Conservation (phyloP, 2,797 vertebrate genomes). For the Neosalanx taihuensis region DNA sequence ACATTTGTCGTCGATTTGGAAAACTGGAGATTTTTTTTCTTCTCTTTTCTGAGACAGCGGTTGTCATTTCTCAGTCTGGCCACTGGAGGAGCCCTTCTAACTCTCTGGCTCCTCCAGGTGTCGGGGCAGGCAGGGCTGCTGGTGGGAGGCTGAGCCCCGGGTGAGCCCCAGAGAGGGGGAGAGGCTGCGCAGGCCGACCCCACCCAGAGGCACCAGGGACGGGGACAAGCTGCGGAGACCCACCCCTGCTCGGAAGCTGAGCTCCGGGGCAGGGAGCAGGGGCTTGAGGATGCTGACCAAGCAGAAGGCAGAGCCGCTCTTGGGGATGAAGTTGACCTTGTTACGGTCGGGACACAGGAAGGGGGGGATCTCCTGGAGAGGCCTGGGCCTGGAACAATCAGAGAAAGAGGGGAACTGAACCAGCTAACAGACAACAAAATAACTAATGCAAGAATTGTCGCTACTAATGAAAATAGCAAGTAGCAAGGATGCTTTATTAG, state of each 20-base stretch:
- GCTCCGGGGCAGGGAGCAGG: conserved; percentile 89
- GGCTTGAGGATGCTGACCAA: conserved; percentile 99
- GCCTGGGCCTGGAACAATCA: conserved; percentile 79
- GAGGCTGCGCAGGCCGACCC: conserved; percentile 72
- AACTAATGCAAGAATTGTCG: not conserved
- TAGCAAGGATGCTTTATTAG: no score
- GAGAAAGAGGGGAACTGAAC: not conserved
- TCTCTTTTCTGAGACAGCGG: conserved; percentile 5
- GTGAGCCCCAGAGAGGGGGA: conserved; percentile 76
- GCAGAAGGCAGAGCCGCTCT: conserved; percentile 99
- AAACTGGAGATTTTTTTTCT: conserved; percentile 1
- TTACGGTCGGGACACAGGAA: conserved; percentile 99
- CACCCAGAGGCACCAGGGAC: conserved; percentile 79
- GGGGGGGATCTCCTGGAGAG: conserved; percentile 90
- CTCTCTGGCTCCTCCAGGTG: conserved; percentile 91
- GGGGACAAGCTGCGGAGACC: conserved; percentile 84
- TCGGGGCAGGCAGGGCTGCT: conserved; percentile 79
- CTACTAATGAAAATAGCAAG: no score
- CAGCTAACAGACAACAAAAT: not conserved
- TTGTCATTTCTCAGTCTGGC: conserved; percentile 12
- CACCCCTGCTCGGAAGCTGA: conserved; percentile 84
- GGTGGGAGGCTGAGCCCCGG: conserved; percentile 76
- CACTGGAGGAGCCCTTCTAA: conserved; percentile 62
- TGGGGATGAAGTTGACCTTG: conserved; percentile 99
- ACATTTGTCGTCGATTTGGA: conserved; percentile 18